Base-by-base conservation (phyloP, 2,888 invertebrate species). In the Crematogaster levior region DNA sequence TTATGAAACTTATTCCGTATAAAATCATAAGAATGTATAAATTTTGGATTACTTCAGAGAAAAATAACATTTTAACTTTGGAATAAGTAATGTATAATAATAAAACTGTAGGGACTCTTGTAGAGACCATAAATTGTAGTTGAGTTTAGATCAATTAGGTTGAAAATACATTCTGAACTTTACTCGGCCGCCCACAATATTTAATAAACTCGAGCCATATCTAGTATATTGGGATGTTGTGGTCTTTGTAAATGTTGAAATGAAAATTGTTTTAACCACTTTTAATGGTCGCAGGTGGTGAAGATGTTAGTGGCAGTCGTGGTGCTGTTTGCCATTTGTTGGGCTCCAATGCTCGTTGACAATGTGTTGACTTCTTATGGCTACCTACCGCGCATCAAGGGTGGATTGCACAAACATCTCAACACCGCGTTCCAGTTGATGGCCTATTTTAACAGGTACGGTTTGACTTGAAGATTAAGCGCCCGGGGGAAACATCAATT, bases 271-370 rank as follows among this genome's bases (percentile, higher is more conserved):
- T 75, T 6, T 51, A 37, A 75, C 9, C n/a, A 12, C 18, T 48
- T n/a, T n/a, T n/a, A n/a, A n/a, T n/a, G n/a, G n/a, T n/a, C n/a
- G n/a, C 95, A 97, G 96, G 97, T 97, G n/a, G 96, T 97, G 87
- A 96, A 96, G 93, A 97, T 97, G 97, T 94, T 97, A 88, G 96
- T 97, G 1, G 96, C 96, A 0, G 96, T 97, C 24, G 96, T 97
- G 56, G 95, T 96, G 0, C 94, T 97, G 46, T 97, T 97, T 93
- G 95, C 96, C 27, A 92, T 97, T 63, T 97, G 97, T 92, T 97
- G 97, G 97, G 95, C 95, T 46, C 97, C 97, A 0, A 93, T 96
- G 86, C 94, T 97, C 58, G 95, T 96, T 72, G 96, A 96, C 92
- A 96, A 97, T 91, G 95, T 97, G 2, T 95, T 97, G 27, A 96